Base-by-base conservation (phyloP, 2,113 vertebrate genomes). In the Otocyon megalotis region DNA sequence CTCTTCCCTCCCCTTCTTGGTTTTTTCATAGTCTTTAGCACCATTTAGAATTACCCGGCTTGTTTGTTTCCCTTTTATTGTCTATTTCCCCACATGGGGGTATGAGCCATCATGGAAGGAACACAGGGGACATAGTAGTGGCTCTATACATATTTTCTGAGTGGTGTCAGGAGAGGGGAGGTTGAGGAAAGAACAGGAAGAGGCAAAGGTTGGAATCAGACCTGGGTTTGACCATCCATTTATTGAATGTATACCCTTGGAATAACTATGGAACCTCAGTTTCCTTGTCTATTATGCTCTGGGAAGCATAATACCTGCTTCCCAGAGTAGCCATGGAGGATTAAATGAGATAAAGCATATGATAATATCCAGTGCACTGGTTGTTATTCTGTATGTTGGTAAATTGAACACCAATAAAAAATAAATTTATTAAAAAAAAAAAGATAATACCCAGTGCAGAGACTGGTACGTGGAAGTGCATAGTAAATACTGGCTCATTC, bases 141-240 rank as follows among this genome's bases (percentile, higher is more conserved):
- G 17, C 37, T 90, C 56, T 53, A 50, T 56, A 53, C 1, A 10
- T 24, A 1, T 10, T 50, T 32, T 94, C 71, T 71, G 60, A 90
- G 71, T 80, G 50, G 56, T 83, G 43, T 71, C 74, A 67, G 30
- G 24, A 30, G 3, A 16, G 32, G 3, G 54, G 10, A 83, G 11
- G 5, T 81, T 53, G 35, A 81, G 20, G 79, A 43, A 85, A 79
- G 62, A 62, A 62, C 7, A 60, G 35, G 28, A 84, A 65, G 86
- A 90, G 35, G 60, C 43, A 76, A 14, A 92, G 92, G 17, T 22
- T 90, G 74, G n/a, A 69, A 53, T 79, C 62, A 94, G 89, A 81
- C 43, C 43, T 60, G 22, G 15, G 30, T 95, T 86, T 86, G 60
- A 48, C 5, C 71, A 16, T 79, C n/a, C 19, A 28, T 28, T 84